Evolutionary conservation across 92 coral and sea anemone genomes (phyloP), one percentile per base, ranked within the genome.

Genomic region (Porites divaricata): DNA sequence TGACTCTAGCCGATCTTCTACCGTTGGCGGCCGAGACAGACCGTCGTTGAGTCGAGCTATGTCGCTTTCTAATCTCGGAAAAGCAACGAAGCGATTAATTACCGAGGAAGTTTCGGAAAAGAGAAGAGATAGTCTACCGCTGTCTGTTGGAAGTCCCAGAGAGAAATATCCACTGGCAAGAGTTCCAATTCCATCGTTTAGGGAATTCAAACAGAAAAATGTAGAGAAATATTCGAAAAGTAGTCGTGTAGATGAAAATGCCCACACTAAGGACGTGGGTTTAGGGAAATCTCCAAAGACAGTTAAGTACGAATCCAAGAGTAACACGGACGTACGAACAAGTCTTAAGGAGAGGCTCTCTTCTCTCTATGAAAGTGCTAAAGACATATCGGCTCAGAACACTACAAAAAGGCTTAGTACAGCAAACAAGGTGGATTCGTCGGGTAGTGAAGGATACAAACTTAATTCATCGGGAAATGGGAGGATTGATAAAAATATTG

Each of bases 121-220:
- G 59, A 65, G 77, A 11, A 68, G 95, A 78, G 78, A 76, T 23
- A 87, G 87, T 24, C 80, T 63, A 21, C 87, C 71, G 9, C 35
- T 61, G 16, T 72, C 70, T 45, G 65, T 63, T 14, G 53, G 58
- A 65, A 75, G 75, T 48, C 74, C 75, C 8, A 85, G 94, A 57
- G 83, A 78, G 35, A 80, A 94, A 48, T 85, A 88, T 58, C 98
- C 95, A 11, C 58, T 89, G 24, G 97, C 98, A 4, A 83, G 87
- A 63, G 78, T 88, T 21, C 99, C 94, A 9, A 93, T 97, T 13
- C 99, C 99, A 13, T 82, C 92, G 21, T 97, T 95, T 76, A 92
- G 94, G 67, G 99, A 97, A 81, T 97, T 97, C 56, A 94, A 88
- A 64, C 85, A 87, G 66, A 86, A 73, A 66, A 92, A 77, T 58